Conservation (phyloP, 2,797 vertebrate species). For the Anguilla pacifica region DNA sequence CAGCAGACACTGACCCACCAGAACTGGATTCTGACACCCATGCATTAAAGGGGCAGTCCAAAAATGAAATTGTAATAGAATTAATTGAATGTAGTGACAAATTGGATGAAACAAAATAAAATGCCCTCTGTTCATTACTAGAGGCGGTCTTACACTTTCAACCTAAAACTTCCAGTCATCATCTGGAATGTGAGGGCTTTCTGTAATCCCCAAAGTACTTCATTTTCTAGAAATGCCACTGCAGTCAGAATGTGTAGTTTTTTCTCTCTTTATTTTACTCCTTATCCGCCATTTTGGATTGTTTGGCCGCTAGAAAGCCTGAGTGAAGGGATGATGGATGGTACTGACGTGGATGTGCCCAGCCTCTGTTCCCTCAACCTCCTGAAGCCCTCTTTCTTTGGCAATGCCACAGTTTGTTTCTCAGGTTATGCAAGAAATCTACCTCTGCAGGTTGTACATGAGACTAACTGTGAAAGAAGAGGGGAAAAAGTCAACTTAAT, state of each 20-base stretch:
- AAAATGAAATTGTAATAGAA: too few species aligned
- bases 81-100: neutral
- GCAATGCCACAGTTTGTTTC: slow-evolving; percentile 80
- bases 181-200: neutral
- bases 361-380: slow-evolving; percentile 23
- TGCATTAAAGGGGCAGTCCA: neutral
- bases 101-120: neutral
- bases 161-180: neutral
- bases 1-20: too few species aligned
- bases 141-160: neutral
- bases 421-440: slow-evolving; percentile 95
- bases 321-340: slow-evolving; percentile 15
- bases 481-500: slow-evolving; percentile 79
- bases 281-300: neutral
- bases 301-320: neutral
- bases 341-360: slow-evolving; percentile 16
- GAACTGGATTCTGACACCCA: too few species aligned
- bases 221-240: neutral
- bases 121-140: neutral
- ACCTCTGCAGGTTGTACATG: slow-evolving; percentile 89
- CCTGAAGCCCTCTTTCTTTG: slow-evolving; percentile 64
- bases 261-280: neutral
- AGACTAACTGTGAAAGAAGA: slow-evolving; percentile 87
- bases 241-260: neutral
- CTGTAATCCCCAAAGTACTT: slow-evolving; percentile 2